Base-by-base conservation (phyloP, 2,888 invertebrate species). In the Sceliomorpha sp. region DNA sequence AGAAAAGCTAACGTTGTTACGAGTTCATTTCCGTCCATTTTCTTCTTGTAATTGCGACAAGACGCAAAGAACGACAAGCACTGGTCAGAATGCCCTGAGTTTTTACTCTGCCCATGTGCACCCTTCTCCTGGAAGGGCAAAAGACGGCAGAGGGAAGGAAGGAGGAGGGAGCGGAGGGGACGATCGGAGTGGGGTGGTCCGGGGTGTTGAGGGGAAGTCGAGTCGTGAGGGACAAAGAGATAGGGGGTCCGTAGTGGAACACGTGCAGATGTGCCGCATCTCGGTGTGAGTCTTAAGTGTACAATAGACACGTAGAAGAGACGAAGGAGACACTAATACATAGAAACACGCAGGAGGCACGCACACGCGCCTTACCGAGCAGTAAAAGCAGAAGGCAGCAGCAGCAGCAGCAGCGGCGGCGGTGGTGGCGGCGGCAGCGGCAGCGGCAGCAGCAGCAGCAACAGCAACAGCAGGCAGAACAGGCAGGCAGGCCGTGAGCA, bases 91-190 rank as follows among this genome's bases (percentile, higher is more conserved):
- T n/a, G n/a, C n/a, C n/a, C n/a, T n/a, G n/a, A n/a, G 15, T 31
- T 36, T 15, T 10, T 50, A 32, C 42, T 40, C 15, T 50, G 31
- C 58, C 36, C 39, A 48, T 48, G 31, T n/a, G n/a, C 63, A 56
- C 64, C 62, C 51, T 51, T 67, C 44, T 17, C 44, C 34, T 55
- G 44, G 29, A 55, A 48, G 64, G 67, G 51, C 34, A 53, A 51
- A 56, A 51, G 48, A 67, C 32, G 9, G 48, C 50, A 45, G 66
- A 56, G 51, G 60, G 60, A 42, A 39, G 34, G 84, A 86, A 81
- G 82, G 78, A 78, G 79, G 80, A 84, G 87, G 85, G 86, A 84
- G 63, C 71, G 69, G 58, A 66, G 42, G 44, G 29, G 50, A 72
- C 44, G 29, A 50, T 32, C 26, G 12, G 31, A 34, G 53, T 42